Conservation (phyloP, 2,888 invertebrate species). For the Chalcis sispes region DNA sequence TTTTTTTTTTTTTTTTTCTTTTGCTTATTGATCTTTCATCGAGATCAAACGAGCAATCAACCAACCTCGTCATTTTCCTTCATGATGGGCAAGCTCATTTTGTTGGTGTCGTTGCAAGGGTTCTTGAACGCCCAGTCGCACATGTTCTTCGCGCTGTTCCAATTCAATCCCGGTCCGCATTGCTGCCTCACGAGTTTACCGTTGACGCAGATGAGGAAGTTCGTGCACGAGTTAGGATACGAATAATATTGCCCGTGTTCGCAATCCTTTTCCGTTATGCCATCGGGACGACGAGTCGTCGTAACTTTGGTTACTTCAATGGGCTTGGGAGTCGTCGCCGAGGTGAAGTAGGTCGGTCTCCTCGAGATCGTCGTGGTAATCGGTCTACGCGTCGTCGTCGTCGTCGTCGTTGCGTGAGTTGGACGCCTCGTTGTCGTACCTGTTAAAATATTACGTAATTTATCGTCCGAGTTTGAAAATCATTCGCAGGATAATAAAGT, state of each 20-base stretch:
- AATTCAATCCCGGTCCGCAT: conserved; percentile 87
- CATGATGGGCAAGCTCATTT: background rate
- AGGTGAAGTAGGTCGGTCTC: conserved; percentile 45
- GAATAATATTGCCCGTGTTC: conserved; percentile 86
- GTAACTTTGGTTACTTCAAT: conserved; percentile 53
- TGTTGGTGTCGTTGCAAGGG: conserved; percentile 63
- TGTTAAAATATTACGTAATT: too few relatives aligned
- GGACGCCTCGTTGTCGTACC: too few relatives aligned
- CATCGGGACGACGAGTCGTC: conserved; percentile 12
- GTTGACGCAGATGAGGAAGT: conserved; percentile 88
- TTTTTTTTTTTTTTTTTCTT: background rate
- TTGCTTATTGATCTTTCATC: background rate
- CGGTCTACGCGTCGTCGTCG: conserved; percentile 68
- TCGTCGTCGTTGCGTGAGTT: background rate
- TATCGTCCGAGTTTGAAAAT: too few relatives aligned
- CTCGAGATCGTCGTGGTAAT: conserved; percentile 5
- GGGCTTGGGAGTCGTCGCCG: conserved; percentile 56
- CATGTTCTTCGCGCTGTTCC: conserved; percentile 82
- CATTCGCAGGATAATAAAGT: too few relatives aligned
- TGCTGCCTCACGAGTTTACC: conserved; percentile 82
- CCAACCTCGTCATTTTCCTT: conserved; percentile 1
- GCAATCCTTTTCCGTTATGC: conserved; percentile 75
- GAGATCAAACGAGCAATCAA: background rate
- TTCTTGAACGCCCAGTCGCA: conserved; percentile 86
- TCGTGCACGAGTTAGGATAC: conserved; percentile 83